These are phyloP conservation scores for Amblyopsis hoosieri DNA, from an alignment of 2,797 vertebrate species.

Conservation along the genomic window DNA sequence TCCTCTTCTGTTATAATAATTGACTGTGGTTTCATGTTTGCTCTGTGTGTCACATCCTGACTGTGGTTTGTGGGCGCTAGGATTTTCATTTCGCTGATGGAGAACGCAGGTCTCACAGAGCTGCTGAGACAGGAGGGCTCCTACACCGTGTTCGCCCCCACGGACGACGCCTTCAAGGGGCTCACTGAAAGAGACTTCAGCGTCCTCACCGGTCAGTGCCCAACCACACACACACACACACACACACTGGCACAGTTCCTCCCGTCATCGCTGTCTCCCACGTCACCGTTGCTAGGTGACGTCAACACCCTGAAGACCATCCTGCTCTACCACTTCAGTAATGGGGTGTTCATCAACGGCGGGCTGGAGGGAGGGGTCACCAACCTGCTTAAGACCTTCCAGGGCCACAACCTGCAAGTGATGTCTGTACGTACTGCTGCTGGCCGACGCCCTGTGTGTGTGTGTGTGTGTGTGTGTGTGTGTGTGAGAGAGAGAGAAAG, in stretches of 20 bases:
- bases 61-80: constrained; percentile 61
- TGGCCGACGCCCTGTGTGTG: not conserved
- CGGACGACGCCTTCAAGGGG: constrained; percentile 88
- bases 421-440: constrained; percentile 82
- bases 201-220: constrained; percentile 83
- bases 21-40: too few species aligned
- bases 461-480: too few species aligned
- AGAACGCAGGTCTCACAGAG: constrained; percentile 87
- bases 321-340: constrained; percentile 92
- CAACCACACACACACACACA: not conserved
- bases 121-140: constrained; percentile 83
- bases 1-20: too few species aligned
- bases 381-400: constrained; percentile 90
- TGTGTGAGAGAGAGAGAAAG: too few species aligned
- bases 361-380: constrained; percentile 93
- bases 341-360: constrained; percentile 89
- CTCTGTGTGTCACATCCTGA: not conserved
- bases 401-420: constrained; percentile 90
- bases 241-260: not conserved
- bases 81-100: constrained; percentile 88
- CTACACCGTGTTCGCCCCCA: constrained; percentile 93
- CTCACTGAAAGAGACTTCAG: constrained; percentile 82
- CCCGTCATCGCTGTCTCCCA: not conserved
- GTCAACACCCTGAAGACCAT: constrained; percentile 87
- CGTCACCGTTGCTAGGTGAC: constrained; percentile 77